These are phyloP conservation scores for Plumapathes pennacea DNA, from an alignment of 92 coral and sea anemone genomes.

Conservation along the genomic window DNA sequence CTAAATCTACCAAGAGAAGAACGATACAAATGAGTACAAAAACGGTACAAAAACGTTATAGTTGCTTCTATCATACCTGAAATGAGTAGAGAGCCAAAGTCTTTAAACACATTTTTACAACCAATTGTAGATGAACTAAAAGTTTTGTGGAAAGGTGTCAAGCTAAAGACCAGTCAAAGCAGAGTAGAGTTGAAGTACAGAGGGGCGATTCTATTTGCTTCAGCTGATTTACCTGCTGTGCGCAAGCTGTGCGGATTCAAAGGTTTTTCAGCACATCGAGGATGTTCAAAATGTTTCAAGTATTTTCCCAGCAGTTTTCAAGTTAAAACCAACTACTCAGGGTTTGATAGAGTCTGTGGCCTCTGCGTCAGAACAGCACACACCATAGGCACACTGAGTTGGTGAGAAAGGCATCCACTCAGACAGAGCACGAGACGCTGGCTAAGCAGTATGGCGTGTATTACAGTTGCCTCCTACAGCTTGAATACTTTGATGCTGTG, in stretches of 20 bases:
- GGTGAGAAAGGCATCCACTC: constrained; percentile 44
- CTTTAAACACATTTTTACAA: constrained; percentile 30
- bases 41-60: constrained; percentile 24
- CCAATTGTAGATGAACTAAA: constrained; percentile 44
- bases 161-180: constrained; percentile 24
- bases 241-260: constrained; percentile 36
- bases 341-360: constrained; percentile 46
- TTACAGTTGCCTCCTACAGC: constrained; percentile 39
- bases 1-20: constrained; percentile 56
- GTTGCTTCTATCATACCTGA: constrained; percentile 54
- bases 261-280: constrained; percentile 37
- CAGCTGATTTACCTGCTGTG: constrained; percentile 52
- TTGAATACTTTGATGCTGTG: constrained; percentile 62
- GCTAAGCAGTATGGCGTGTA: constrained; percentile 46
- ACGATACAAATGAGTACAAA: constrained; percentile 36
- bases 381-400: constrained; percentile 40
- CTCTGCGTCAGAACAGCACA: constrained; percentile 17
- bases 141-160: constrained; percentile 34
- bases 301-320: constrained; percentile 25
- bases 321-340: constrained; percentile 26
- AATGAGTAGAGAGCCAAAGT: constrained; percentile 46
- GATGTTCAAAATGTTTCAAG: constrained; percentile 49
- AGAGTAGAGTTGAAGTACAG: constrained; percentile 19
- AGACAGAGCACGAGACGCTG: constrained; percentile 21
- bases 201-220: constrained; percentile 34